phyloP scores from a whole-genome alignment of 2,113 vertebrate species.

The Calyptomena viridis region DNA sequence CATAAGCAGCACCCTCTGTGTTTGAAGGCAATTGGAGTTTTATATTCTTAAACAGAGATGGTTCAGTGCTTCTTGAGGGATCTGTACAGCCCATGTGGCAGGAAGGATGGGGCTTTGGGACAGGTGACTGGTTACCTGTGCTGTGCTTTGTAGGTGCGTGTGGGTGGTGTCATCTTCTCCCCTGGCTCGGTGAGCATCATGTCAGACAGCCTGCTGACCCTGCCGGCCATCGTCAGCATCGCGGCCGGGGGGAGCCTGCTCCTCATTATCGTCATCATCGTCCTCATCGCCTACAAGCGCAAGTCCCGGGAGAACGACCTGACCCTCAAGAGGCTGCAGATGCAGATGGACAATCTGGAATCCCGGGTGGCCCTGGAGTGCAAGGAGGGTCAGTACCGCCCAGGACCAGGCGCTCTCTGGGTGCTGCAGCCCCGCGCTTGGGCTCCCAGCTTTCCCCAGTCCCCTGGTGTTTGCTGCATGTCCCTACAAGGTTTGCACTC shows the following conservation, averaged over 20 bases:
- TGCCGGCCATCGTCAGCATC: conserved; percentile 95
- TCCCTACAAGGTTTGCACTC: no score
- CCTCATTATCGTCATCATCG: conserved; percentile 96
- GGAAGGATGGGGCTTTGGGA: background rate
- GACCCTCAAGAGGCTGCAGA: conserved; percentile 95
- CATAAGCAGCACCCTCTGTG: background rate
- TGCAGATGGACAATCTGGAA: conserved; percentile 99
- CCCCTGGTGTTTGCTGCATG: background rate
- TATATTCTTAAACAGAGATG: rapidly evolving
- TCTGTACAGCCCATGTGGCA: rapidly evolving
- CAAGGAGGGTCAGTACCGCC: conserved; percentile 86
- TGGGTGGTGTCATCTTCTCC: conserved; percentile 91
- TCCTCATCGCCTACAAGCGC: conserved; percentile 97
- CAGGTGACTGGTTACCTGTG: background rate
- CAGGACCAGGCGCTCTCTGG: rapidly evolving
- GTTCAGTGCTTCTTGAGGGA: rapidly evolving
- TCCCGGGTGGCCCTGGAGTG: conserved; percentile 96
- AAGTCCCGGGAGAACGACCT: conserved; percentile 97
- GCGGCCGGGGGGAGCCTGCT: conserved; percentile 93
- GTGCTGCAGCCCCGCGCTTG: rapidly evolving
- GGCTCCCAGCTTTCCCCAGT: background rate
- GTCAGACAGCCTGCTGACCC: conserved; percentile 94
- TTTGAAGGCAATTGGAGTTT: background rate
- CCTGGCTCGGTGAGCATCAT: conserved; percentile 89
- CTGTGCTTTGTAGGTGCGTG: conserved; percentile 83